Evolutionary conservation across 2,113 vertebrate species (phyloP), one percentile per base, ranked within the genome.

Genomic region (Lagopus leucura): DNA sequence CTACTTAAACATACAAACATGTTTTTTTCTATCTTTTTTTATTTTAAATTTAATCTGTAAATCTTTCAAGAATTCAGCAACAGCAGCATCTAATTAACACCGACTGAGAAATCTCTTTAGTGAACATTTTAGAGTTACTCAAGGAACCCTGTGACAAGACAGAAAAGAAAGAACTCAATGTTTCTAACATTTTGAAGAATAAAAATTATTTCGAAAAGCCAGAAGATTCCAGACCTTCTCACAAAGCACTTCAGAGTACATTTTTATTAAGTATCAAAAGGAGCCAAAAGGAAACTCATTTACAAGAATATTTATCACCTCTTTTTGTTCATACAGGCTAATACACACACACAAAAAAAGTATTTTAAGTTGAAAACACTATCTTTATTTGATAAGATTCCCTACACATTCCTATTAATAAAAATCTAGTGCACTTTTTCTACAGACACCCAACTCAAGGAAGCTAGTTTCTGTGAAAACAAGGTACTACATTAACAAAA

Each of bases 181-280:
- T 38, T 77, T 88, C 64, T 74, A 63, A 80, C 82, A 80, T 70
- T 58, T 85, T 50, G 75, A 82, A 82, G 19, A 88, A 79, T 6
- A 88, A 54, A 86, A 82, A 78, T 27, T 43, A 74, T 47, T 94
- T 61, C 70, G 71, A 85, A 96, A 94, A 84, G 28, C 42, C 42
- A 92, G 81, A 81, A 86, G 70, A 42, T 89, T 17, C 57, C 40
- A 48, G 66, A 20, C 15, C 22, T 92, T 73, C 91, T 63, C 54
- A 54, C 16, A 60, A 2, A 76, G 43, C 40, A 63, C 85, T 94
- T 85, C 82, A 88, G 87, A 89, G 36, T 30, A n/a, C 28, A 34
- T 73, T 82, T 86, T 69, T 52, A 71, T 16, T 70, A 61, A 20
- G 72, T 5, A 63, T 54, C 48, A 90, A 79, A 93, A 80, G n/a